Percentiles rank a stretch among this genome's conserved stretches.
These are phyloP conservation scores for Barypeithes pellucidus DNA, from an alignment of 2,888 invertebrate species.

Conservation along the genomic window DNA sequence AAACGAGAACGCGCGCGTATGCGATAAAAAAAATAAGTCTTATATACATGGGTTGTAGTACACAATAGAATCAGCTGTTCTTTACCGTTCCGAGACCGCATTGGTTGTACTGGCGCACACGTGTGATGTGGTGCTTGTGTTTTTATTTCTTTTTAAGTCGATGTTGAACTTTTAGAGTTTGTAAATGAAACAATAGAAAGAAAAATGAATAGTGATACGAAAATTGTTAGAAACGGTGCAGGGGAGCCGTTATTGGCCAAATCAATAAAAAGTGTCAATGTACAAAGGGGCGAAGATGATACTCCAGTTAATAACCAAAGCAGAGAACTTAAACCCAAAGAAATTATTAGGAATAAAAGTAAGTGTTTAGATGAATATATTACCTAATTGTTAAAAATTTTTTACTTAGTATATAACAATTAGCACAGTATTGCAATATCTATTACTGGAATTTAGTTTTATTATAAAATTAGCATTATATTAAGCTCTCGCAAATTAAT, in stretches of 20 bases:
- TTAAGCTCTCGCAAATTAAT: slow-evolving; percentile 2
- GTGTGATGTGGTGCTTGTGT: slow-evolving; percentile 44
- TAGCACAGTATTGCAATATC: not conserved
- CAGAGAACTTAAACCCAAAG: slow-evolving; percentile 51
- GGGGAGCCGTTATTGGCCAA: slow-evolving; percentile 59
- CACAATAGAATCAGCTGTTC: slow-evolving; percentile 49
- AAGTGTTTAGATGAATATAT: slow-evolving; percentile 43
- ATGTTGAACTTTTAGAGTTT: slow-evolving; percentile 27
- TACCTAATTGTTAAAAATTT: not conserved
- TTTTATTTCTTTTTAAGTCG: slow-evolving; percentile 34
- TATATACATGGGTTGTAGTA: slow-evolving; percentile 17
- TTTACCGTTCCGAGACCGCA: slow-evolving; percentile 27
- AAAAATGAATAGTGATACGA: slow-evolving; percentile 57
- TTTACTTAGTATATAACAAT: not conserved
- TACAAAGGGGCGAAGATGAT: slow-evolving; percentile 48
- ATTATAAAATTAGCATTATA: not conserved
- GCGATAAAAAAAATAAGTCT: slow-evolving; percentile 38
- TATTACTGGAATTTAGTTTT: slow-evolving; percentile 8
- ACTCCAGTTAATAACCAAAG: slow-evolving; percentile 33
- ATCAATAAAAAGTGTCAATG: slow-evolving; percentile 48
- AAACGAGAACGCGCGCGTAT: slow-evolving; percentile 26
- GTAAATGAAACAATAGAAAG: slow-evolving; percentile 36
- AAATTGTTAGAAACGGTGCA: slow-evolving; percentile 51
- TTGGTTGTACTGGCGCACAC: slow-evolving; percentile 35
- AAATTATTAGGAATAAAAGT: slow-evolving; percentile 58